phyloP scores from a whole-genome alignment of 2,113 vertebrate species.

The Neofelis nebulosa region DNA sequence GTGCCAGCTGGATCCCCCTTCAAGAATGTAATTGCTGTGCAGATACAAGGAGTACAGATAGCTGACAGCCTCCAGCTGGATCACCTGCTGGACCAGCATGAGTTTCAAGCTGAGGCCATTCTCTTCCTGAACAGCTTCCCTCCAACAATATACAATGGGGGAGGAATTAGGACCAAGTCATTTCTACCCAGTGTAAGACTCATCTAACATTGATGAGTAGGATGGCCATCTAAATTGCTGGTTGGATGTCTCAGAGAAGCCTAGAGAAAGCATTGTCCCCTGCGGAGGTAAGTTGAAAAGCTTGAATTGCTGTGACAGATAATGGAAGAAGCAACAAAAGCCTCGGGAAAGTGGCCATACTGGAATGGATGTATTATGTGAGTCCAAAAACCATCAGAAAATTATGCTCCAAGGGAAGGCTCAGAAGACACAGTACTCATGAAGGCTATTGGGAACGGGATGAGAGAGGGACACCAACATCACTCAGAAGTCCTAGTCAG shows the following conservation, averaged over 20 bases:
- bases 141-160: not conserved
- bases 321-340: not conserved
- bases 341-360: not conserved
- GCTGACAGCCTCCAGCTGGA: not conserved
- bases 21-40: not conserved
- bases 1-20: not conserved
- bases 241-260: not conserved
- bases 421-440: not conserved
- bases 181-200: not conserved
- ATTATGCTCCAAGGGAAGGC: not conserved
- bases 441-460: not conserved
- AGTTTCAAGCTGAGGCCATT: not conserved
- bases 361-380: not conserved
- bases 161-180: not conserved
- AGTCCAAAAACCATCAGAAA: not conserved
- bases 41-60: not conserved
- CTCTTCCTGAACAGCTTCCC: not conserved
- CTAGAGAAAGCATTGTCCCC: not conserved
- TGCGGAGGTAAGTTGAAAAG: not conserved
- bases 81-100: not conserved
- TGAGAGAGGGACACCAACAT: not conserved
- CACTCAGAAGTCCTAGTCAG: not conserved
- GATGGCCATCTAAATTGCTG: not conserved
- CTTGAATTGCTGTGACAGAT: not conserved
- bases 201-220: not conserved